Evolutionary conservation across 2,888 invertebrate species (phyloP).

Genomic region (Leptothorax acervorum): DNA sequence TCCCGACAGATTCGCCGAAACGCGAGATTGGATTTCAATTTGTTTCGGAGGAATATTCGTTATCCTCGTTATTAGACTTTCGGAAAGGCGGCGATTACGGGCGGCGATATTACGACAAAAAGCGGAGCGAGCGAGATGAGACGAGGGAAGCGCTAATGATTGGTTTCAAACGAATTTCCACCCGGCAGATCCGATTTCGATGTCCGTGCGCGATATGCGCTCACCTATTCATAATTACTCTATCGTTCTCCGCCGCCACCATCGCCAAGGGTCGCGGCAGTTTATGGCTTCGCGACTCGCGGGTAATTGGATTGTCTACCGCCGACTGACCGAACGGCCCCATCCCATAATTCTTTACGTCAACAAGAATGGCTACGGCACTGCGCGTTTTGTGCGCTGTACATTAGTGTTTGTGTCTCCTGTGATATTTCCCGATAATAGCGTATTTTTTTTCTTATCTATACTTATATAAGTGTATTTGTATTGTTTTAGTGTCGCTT

Average conservation of each 20-base stretch:
- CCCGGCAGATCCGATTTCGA: constrained; percentile 70
- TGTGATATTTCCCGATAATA: constrained; percentile 1
- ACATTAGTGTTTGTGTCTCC: constrained; percentile 2
- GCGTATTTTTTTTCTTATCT: background rate
- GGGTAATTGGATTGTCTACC: constrained; percentile 80
- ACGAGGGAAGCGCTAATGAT: constrained; percentile 59
- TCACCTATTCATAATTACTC: constrained; percentile 73
- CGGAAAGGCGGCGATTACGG: constrained; percentile 12
- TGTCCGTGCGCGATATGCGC: constrained; percentile 69
- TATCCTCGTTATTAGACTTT: constrained; percentile 32
- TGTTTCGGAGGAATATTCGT: constrained; percentile 46
- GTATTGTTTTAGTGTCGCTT: background rate
- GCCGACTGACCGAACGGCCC: constrained; percentile 74
- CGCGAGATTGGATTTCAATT: constrained; percentile 53
- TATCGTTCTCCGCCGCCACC: constrained; percentile 63
- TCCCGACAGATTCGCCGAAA: constrained; percentile 47
- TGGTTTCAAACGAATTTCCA: constrained; percentile 72
- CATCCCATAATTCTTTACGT: constrained; percentile 76
- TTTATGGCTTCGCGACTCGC: constrained; percentile 79
- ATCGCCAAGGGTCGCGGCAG: constrained; percentile 68
- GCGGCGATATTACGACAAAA: constrained; percentile 29
- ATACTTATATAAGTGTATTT: background rate
- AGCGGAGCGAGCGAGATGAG: constrained; percentile 14
- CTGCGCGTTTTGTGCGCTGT: background rate
- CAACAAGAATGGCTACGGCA: constrained; percentile 51